Evolutionary conservation across 1,140 invertebrate species (phyloP), one percentile per base, ranked within the genome.

Genomic region (Drosophila asahinai): DNA sequence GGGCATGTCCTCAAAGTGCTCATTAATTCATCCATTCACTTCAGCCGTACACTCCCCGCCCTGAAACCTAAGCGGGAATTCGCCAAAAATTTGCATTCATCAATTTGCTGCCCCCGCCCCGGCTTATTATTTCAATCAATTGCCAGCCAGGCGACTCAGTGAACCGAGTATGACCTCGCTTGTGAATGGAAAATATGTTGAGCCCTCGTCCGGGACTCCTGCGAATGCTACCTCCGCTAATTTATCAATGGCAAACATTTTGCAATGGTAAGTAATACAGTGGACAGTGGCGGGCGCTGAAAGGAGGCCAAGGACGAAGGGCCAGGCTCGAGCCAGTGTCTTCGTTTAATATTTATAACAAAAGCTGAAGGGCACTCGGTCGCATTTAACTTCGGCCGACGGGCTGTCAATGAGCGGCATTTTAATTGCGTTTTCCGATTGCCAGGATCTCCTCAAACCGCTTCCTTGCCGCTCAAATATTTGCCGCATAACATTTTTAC

Each of bases 311-410:
- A 75, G 83, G 82, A 77, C 73, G 55, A 19, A 19, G 19, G 19
- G 19, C 19, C 19, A 19, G 19, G 19, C 19, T 19, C 19, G 19
- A 58, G 66, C 81, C 77, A 62, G 81, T 84, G 83, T 65, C 79
- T 60, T 64, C 77, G 63, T 86, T 86, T 79, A 86, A 86, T 86
- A 86, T 86, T 86, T 86, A 86, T 86, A 81, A 86, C 74, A 86
- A 84, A 70, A 62, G 59, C 71, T 79, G 75, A 77, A 80, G 72
- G 73, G 38, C 82, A 62, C 30, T 65, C 25, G 57, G 52, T 74
- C 57, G 76, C 52, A 84, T 73, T 84, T 84, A 70, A 81, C 67
- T 75, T 62, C 30, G 68, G 17, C 60, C 70, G 78, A 49, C 55
- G 52, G 74, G 27, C 38, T 65, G 70, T 63, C 68, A 45, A 19